These are phyloP conservation scores for Zonotrichia albicollis DNA, from an alignment of 2,797 vertebrate genomes.

Conservation along the genomic window DNA sequence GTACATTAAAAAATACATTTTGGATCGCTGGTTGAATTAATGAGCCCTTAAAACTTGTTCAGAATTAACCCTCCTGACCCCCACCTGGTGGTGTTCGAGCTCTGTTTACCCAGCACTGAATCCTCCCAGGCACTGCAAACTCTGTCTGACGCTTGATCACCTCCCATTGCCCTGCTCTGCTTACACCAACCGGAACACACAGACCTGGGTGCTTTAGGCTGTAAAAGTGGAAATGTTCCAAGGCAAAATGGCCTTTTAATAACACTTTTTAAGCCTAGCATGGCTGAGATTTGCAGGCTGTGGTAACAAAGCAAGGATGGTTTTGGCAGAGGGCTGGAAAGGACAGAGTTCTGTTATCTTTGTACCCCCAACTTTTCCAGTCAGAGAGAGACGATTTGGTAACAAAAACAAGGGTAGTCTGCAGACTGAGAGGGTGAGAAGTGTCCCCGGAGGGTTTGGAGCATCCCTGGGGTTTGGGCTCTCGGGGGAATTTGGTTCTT, in stretches of 20 bases:
- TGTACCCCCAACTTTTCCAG: neutral
- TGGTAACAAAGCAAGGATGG: accelerated
- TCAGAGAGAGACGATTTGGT: accelerated
- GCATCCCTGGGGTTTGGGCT: neutral
- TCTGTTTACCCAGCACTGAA: neutral
- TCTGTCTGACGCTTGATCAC: neutral
- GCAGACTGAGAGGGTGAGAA: neutral
- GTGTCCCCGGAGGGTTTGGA: neutral
- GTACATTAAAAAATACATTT: neutral
- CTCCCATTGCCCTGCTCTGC: neutral
- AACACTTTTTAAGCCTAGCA: accelerated
- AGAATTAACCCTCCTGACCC: neutral
- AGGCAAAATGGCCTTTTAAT: neutral
- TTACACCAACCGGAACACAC: accelerated
- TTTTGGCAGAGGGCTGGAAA: neutral
- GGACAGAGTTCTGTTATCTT: neutral
- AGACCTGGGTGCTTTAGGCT: neutral
- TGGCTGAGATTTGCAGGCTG: neutral
- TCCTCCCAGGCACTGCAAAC: neutral
- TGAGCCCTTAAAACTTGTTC: neutral
- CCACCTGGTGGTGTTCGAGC: neutral
- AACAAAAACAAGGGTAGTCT: accelerated
- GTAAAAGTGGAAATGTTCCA: neutral
- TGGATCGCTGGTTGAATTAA: neutral
- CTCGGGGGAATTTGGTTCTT: no score